Base-by-base conservation (phyloP, 1,140 invertebrate genomes). In the Sycobia sp. region DNA sequence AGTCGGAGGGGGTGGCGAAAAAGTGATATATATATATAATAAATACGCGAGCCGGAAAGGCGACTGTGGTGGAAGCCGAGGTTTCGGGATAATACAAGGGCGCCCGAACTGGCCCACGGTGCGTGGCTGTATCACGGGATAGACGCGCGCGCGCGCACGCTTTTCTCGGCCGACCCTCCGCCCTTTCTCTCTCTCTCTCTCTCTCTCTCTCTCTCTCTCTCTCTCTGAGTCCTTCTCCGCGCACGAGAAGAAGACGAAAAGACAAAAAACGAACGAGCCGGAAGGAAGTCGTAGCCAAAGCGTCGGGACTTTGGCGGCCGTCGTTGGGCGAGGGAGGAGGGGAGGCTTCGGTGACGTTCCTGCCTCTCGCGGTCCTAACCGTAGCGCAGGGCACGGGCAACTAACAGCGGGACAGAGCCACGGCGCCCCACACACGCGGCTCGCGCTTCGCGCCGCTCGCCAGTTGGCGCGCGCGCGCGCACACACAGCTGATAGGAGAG, bases 361-460 rank as follows among this genome's bases (percentile, higher is more conserved):
- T 20, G 20, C 0, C 16, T 32, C 2, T 65, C 76, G n/a, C n/a
- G 77, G 77, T 82, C 78, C 79, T 81, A 78, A 81, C 78, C 79
- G 79, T 77, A 75, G 79, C 79, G 80, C 78, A 76, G 78, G 79
- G 79, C 79, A 79, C 78, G 71, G 77, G 75, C 79, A 79, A 82
- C 80, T 81, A 78, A 81, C 79, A 81, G 75, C 78, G 73, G 76
- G 78, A 79, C 77, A 80, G 74, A 77, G 72, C 73, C 60, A 14
- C 58, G 16, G 36, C 44, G 36, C 62, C 41, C 25, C 58, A 47
- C 57, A 36, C 56, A 59, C 67, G 38, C 43, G 61, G 39, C 66
- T 68, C 56, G 20, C 61, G 25, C 27, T 22, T 10, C 10, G 14
- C 47, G 20, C 58, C 36, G 10, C 38, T 27, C 32, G 25, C 32